Evolutionary conservation across 2,797 vertebrate species (phyloP), one percentile per base, ranked within the genome.

Genomic region (Oreochromis grahami): DNA sequence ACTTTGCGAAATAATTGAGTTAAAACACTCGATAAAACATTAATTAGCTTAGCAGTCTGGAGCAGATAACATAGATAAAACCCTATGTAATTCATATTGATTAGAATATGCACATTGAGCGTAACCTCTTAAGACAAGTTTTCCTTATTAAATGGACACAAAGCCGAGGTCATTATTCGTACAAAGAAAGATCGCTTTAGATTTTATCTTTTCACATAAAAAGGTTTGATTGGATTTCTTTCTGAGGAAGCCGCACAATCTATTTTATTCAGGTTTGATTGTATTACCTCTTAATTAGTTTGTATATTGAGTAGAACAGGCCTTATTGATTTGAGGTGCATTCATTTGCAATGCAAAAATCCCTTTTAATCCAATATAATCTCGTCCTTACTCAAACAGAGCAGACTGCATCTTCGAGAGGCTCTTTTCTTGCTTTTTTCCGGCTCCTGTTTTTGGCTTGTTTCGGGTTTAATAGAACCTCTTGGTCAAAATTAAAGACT

Each of bases 61-160:
- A 95, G 95, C 95, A 96, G 96, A 97, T 97, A 96, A 96, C 96
- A 95, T 94, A 96, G 96, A 96, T 97, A 96, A 97, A 96, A 96
- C 95, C 95, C 96, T 96, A 97, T 97, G 96, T 97, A 97, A 97
- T 96, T 97, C 96, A 96, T 96, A 97, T 97, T 96, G 96, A 97
- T 97, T 96, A 95, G 96, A 97, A 97, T 97, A 97, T 97, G 96
- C 96, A 97, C 96, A 96, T 96, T 96, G 96, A 96, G 95, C 93
- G 95, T 95, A 96, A 96, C 96, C 96, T 96, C 95, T 95, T 96
- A 96, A 97, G 96, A 97, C 96, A 97, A 97, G 96, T 95, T 96
- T 95, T 96, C 95, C 96, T 96, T 97, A 96, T 97, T 97, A 96
- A 96, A 96, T 94, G 91, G 95, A 96, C 96, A 97, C 96, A 97